Base-by-base conservation (phyloP, 2,797 vertebrate genomes). In the Danio kyathit region DNA sequence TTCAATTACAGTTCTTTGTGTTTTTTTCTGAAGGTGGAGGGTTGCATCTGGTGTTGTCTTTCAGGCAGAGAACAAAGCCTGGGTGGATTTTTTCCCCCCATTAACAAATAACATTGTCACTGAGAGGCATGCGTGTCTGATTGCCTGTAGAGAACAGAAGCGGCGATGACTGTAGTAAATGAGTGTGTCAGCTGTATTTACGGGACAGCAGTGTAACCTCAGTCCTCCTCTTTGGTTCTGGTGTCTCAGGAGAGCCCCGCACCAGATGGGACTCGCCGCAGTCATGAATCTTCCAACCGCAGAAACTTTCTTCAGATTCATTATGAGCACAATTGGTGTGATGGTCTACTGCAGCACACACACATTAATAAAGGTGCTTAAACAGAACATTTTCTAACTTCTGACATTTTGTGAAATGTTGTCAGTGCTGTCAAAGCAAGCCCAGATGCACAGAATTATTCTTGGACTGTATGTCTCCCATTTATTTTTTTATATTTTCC, bases 151-250 rank as follows among this genome's bases (percentile, higher is more conserved):
- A 69, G 65, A 43, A 49, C 29, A 40, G 19, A 46, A 69, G 65
- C 54, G 60, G 76, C 29, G 57, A 79, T 52, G 66, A 38, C 13
- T 52, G 57, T 14, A 63, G 77, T 72, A 79, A 63, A 63, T 44
- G 46, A 38, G 48, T 63, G 38, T 72, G 77, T 72, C 67, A 79
- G 77, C 67, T 41, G 48, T 79, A 61, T 79, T 79, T 79, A 79
- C 57, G 13, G 57, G 71, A 46, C 67, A 79, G 67, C 0, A 67
- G 38, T 51, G 67, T 54, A 71, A 71, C 77, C 77, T 79, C 56
- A 72, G 77, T 79, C 57, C 21, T 61, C 56, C 56, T 71, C 46
- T 70, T n/a, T 63, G 66, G 10, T 46, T 77, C 52, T 51, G 13
- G n/a, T 61, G 67, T 79, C 77, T 79, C 77, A 43, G 41, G 67